phyloP scores from a whole-genome alignment of 2,797 vertebrate genomes.

The Petrocephalus sullivani region DNA sequence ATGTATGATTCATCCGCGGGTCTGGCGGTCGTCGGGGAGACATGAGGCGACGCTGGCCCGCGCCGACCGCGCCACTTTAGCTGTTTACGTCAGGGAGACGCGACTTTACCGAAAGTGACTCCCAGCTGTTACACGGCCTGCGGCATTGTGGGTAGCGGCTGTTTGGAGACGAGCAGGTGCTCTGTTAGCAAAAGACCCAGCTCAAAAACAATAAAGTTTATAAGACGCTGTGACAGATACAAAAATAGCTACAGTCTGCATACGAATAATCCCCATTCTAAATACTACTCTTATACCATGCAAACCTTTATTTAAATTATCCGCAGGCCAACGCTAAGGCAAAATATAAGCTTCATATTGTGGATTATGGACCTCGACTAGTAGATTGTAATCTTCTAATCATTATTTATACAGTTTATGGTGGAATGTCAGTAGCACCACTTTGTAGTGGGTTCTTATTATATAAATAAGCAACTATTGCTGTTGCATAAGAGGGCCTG shows the following conservation, averaged over 20 bases:
- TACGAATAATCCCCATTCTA: background rate
- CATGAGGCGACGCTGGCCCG: background rate
- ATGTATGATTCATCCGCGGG: background rate
- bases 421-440: background rate
- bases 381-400: background rate
- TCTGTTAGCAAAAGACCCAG: background rate
- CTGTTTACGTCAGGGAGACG: background rate
- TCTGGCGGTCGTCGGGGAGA: background rate
- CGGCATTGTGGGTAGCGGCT: background rate
- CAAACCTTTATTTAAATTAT: background rate
- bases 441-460: background rate
- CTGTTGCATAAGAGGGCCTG: background rate
- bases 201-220: slow-evolving; percentile 5
- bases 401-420: background rate
- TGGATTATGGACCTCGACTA: background rate
- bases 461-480: background rate
- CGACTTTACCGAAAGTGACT: slow-evolving; percentile 8
- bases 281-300: background rate
- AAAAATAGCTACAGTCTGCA: background rate
- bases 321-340: background rate
- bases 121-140: slow-evolving; percentile 10
- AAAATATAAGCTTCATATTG: background rate
- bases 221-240: background rate
- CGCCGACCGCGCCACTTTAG: background rate
- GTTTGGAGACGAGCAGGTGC: background rate